Evolutionary conservation across 2,888 invertebrate genomes (phyloP), one percentile per base, ranked within the genome.

Genomic region (Lasioglossum oenotherae): DNA sequence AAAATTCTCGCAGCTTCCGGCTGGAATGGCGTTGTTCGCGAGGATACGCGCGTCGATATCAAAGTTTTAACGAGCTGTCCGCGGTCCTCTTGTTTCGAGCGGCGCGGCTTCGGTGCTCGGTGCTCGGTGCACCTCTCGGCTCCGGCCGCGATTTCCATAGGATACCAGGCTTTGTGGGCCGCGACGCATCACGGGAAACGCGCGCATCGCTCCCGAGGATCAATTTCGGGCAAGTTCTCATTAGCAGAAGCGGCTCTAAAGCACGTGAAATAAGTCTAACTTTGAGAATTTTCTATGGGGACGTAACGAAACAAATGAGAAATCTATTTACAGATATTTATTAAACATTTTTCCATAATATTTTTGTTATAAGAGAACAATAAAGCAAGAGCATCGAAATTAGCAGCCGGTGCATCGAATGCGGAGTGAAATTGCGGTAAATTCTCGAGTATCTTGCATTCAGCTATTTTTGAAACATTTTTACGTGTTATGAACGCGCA

Each of bases 11-110:
- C 14, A 16, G 35, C 27, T 31, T 64, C 8, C 4, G 60, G 27
- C 27, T 27, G 19, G 67, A 72, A 53, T 57, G 19, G 71, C n/a
- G 19, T 16, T 3, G 14, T 44, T 16, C 57, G 23, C 38, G 53
- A 46, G 64, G 38, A n/a, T 19, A n/a, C 31, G 16, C 6, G 10
- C 19, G 60, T 74, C 23, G 73, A 73, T 35, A 44, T 57, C 41
- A 76, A 83, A 83, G 76, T 81, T 83, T 83, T 81, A 83, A 81
- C 82, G 73, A 83, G 83, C 64, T 76, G 46, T 67, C 64, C 38
- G 67, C 46, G 46, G 35, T 64, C 35, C 46, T 16, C 16, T n/a
- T 19, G 67, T 67, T 79, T 78, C 49, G 60, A 53, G 53, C 53
- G 23, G 23, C 53, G 53, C 53, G 10, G 53, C 53, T 23, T 23